A percentile compares a stretch with the other conserved stretches of the same genome.
Evolutionary conservation across 1,140 invertebrate species (phyloP).

Genomic region (Macrotrachela quadricornifera): DNA sequence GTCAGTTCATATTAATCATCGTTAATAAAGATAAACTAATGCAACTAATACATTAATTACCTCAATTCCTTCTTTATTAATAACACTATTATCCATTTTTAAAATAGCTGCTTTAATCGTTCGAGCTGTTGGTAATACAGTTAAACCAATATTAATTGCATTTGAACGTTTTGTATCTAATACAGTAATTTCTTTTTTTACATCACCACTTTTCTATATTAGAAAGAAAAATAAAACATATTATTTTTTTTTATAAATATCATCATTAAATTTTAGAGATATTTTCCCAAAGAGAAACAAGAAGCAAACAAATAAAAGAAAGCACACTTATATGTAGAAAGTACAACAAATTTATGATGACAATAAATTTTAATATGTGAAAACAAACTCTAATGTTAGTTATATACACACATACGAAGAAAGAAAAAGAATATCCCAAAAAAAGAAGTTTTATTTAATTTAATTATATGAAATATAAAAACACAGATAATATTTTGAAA

Average conservation of each 20-base stretch:
- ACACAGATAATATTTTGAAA: too few relatives aligned
- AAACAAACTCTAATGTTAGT: background rate
- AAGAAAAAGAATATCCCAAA: too few relatives aligned
- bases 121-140: conserved; percentile 72
- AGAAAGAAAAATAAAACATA: background rate
- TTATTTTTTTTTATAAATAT: too few relatives aligned
- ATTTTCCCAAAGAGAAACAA: background rate
- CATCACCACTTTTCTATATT: conserved; percentile 62
- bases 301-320: too few relatives aligned
- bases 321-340: background rate
- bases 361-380: background rate
- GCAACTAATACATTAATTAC: too few relatives aligned
- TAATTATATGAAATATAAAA: too few relatives aligned
- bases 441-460: too few relatives aligned
- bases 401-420: too few relatives aligned
- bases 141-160: conserved; percentile 98
- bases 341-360: background rate
- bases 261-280: background rate
- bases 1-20: too few relatives aligned
- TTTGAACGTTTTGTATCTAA: conserved; percentile 91
- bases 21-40: too few relatives aligned
- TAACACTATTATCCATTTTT: conserved; percentile 95
- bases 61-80: conserved; percentile 91
- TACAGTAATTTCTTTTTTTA: conserved; percentile 84
- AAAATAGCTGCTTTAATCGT: conserved; percentile 93